Conservation (phyloP, 2,113 vertebrate species). For the Platycercus adscitus region DNA sequence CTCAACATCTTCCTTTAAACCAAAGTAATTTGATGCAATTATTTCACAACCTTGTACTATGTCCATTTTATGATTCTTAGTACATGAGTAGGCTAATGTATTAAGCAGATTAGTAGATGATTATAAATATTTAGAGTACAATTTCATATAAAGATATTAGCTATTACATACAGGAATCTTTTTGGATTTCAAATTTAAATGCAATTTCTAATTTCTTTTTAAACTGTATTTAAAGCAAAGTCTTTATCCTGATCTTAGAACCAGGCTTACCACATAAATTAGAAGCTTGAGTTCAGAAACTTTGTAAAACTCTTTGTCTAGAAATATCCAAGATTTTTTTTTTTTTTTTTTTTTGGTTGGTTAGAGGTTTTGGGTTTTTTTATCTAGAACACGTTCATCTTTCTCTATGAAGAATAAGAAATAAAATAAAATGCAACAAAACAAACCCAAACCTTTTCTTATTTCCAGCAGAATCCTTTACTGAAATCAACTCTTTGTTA, state of each 20-base stretch:
- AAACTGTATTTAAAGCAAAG: neutral
- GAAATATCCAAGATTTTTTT: neutral
- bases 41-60: neutral
- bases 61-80: neutral
- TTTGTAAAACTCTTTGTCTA: neutral
- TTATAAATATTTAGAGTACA: neutral
- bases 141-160: neutral
- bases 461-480: neutral
- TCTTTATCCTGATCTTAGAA: neutral
- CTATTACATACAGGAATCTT: rapidly evolving
- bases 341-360: rapidly evolving
- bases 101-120: neutral
- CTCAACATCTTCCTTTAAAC: neutral
- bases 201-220: neutral
- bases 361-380: neutral
- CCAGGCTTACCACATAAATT: neutral
- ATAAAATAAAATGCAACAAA: neutral
- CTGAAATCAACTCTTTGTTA: neutral
- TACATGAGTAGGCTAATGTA: neutral
- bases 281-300: neutral
- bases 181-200: neutral
- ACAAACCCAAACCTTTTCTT: neutral
- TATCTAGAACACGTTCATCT: neutral
- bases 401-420: neutral
- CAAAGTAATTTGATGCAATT: neutral